Base-by-base conservation (phyloP, 2,888 invertebrate species). In the Hecatera dysodea region DNA sequence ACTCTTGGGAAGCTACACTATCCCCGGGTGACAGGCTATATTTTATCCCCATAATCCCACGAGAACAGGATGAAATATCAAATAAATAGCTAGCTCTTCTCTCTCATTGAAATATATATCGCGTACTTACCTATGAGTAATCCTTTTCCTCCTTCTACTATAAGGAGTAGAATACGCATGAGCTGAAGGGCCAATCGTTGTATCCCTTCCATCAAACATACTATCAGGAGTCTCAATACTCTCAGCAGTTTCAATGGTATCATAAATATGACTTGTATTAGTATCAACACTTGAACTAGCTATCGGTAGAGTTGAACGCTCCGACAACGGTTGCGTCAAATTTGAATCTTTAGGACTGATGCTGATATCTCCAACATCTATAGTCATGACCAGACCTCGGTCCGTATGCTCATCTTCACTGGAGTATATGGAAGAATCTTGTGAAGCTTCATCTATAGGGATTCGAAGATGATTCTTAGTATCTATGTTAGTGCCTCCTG, bases 401-500 rank as follows among this genome's bases (percentile, higher is more conserved):
- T 93, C 91, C 0, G 85, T 78, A 0, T 87, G 84, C 39, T 94
- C 95, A 75, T 95, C 95, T 78, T 95, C 95, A 79, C 95, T 95
- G 0, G 94, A 93, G 55, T 91, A 93, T 29, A 90, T 88, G 0
- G 93, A 93, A 5, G 88, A 87, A 46, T 90, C 90, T 17, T 90
- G 89, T 0, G 85, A 84, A 19, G 85, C 62, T 0, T 87, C 90
- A 53, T 91, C 89, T 19, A 70, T 63, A 2, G 85, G 85, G 5
- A 85, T 79, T 64, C 59, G 56, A 1, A 86, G 52, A 56, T 59
- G 65, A 64, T 87, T 86, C n/a, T 86, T 89, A 0, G 85, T 84
- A 11, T 93, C 91, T 19, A 87, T 66, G 60, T 92, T 91, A 0
- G 88, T 88, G 0, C 86, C 84, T 4, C 83, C 79, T 2, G 85